Evolutionary conservation across 2,888 invertebrate species (phyloP), one percentile per base, ranked within the genome.

Genomic region (Callyntrura guangdongensis): DNA sequence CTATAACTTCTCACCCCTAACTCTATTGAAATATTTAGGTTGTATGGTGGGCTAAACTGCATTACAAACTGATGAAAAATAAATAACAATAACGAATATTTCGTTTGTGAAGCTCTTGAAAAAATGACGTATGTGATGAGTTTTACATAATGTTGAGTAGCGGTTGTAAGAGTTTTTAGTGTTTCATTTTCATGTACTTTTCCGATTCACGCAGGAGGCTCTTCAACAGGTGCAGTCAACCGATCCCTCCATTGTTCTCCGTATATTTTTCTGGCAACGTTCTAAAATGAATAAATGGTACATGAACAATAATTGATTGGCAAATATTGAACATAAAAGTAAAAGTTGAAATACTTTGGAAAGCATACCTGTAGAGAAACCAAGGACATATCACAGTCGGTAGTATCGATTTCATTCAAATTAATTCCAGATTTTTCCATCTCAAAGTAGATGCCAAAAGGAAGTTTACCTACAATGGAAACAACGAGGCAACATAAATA

Each of bases 301-400:
- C n/a, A n/a, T n/a, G n/a, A 69, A 4, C 0, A 69, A 3, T 8
- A 69, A 69, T 3, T 69, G 9, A 27, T 69, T 27, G 36, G 12
- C 20, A 27, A 36, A 3, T 6, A 69, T 6, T 36, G n/a, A 45
- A 4, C 36, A 5, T 3, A 45, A 2, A 36, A 36, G 47, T 49
- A 45, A 22, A 12, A 49, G 49, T 4, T 20, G 25, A 45, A 77
- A 59, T 22, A 25, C 12, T 20, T 45, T n/a, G 4, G 17, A 61
- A 84, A 5, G 17, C 22, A 8, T 93, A 97, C 96, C 96, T 98
- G 96, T 93, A 99, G 96, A 95, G 98, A 98, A 94, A 97, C 97
- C 93, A 99, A 96, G 91, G 99, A 98, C 95, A 98, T 98, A 95
- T 98, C 98, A 95, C 99, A 99, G 95, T 99, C 99, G 82, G 98